A percentile compares a stretch with the other conserved stretches of the same genome.
Evolutionary conservation across 2,888 invertebrate genomes (phyloP).

Genomic region (Pristionchus exspectatus): DNA sequence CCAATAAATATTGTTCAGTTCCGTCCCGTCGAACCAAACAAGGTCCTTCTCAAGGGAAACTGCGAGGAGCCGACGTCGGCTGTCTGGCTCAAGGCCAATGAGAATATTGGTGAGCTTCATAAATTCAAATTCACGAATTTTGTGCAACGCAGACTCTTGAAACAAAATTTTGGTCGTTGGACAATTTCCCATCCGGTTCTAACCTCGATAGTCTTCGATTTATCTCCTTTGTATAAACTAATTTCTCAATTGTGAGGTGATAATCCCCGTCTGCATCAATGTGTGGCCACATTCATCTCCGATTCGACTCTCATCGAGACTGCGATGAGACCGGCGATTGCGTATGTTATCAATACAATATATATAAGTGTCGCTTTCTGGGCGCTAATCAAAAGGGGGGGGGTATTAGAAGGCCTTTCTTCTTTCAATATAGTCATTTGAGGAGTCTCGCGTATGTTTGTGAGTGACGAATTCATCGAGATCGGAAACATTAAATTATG

Average conservation of each 20-base stretch:
- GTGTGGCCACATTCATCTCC: conserved; percentile 80
- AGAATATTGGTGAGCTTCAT: conserved; percentile 61
- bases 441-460: too few relatives aligned
- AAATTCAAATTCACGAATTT: background rate
- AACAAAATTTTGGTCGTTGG: too few relatives aligned
- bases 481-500: too few relatives aligned
- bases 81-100: conserved; percentile 70
- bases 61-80: conserved; percentile 59
- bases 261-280: conserved; percentile 79
- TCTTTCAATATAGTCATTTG: too few relatives aligned
- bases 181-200: too few relatives aligned
- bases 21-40: conserved; percentile 68
- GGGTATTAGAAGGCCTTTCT: too few relatives aligned
- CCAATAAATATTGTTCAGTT: conserved; percentile 57
- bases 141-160: too few relatives aligned
- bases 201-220: too few relatives aligned
- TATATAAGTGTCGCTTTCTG: too few relatives aligned
- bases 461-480: too few relatives aligned
- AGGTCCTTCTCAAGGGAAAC: conserved; percentile 61
- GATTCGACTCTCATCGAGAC: conserved; percentile 76
- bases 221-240: background rate
- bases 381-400: too few relatives aligned
- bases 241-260: conserved; percentile 68
- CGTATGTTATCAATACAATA: conserved; percentile 55
- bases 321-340: conserved; percentile 65